These are phyloP conservation scores for Belonocnema kinseyi DNA, from an alignment of 1,140 invertebrate species.

Conservation along the genomic window DNA sequence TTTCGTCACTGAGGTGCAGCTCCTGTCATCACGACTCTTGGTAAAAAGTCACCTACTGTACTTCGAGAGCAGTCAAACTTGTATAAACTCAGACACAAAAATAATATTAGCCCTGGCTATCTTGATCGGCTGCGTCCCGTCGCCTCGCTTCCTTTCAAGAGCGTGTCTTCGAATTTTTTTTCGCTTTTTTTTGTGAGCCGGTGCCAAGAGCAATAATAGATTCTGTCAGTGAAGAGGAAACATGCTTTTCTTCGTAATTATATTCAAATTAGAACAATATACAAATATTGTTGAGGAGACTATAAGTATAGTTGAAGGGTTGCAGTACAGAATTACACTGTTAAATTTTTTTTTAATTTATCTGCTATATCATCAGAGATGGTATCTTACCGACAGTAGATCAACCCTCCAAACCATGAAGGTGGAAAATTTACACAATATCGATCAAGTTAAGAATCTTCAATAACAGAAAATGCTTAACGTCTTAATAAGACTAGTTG, in stretches of 20 bases:
- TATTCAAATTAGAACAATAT: background rate
- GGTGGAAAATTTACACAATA: too few species aligned
- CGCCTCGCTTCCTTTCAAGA: slow-evolving; percentile 24
- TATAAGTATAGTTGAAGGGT: too few species aligned
- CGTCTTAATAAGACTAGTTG: too few species aligned
- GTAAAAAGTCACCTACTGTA: slow-evolving; percentile 14
- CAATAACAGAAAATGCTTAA: too few species aligned
- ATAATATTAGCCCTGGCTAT: slow-evolving; percentile 24
- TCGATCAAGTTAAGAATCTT: too few species aligned
- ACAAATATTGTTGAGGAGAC: too few species aligned
- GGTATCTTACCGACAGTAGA: too few species aligned
- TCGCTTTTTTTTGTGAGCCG: background rate
- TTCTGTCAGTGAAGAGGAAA: background rate
- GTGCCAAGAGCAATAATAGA: slow-evolving; percentile 29
- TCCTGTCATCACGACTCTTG: slow-evolving; percentile 12
- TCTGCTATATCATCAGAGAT: too few species aligned
- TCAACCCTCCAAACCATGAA: too few species aligned
- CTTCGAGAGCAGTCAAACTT: slow-evolving; percentile 19
- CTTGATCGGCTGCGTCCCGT: background rate
- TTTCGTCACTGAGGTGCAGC: background rate
- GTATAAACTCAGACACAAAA: slow-evolving; percentile 30
- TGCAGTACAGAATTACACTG: too few species aligned
- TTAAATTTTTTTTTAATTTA: too few species aligned
- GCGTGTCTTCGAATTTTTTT: background rate
- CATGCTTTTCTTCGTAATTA: slow-evolving; percentile 5